Evolutionary conservation across 2,888 invertebrate genomes (phyloP), one percentile per base, ranked within the genome.

Genomic region (Polydrusus tereticollis): DNA sequence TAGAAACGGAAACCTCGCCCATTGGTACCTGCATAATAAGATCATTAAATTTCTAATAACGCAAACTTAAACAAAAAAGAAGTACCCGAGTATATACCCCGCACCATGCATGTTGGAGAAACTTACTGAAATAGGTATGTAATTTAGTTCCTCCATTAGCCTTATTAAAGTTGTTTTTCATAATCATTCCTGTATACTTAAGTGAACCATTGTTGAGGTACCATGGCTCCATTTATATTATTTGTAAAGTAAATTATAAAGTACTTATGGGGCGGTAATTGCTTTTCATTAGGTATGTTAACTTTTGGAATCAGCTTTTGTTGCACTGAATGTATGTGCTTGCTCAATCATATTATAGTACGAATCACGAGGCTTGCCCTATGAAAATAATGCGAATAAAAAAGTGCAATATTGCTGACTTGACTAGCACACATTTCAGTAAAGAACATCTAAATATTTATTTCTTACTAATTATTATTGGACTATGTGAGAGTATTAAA

Each of bases 191-290:
- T 41, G 64, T 55, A 41, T 23, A 52, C 23, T 64, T 64, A 64
- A 55, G 41, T 52, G 55, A 64, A 64, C 64, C 67, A 67, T 67
- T 67, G 67, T 67, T 65, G 57, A 65, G 57, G 57, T 20, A 29
- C 55, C 20, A n/a, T 23, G 36, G 47, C 21, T 20, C 38, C 47
- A 21, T 50, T 59, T 38, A 47, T 60, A 36, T 50, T 52, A 60
- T 65, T 65, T 65, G n/a, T n/a, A 5, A 65, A 65, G 57, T 52
- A 65, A 65, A 65, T 65, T 65, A 65, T 65, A 57, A 65, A 29
- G 65, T 55, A 57, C 52, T 57, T 38, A 55, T 26, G 41, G 57
- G 55, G 57, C 43, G 55, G 29, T 65, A 65, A 65, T 65, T 57
- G 55, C 23, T 41, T 59, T 41, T 59, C n/a, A 26, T 55, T 20